phyloP scores from a whole-genome alignment of 2,797 vertebrate genomes.

The Myotis daubentonii region DNA sequence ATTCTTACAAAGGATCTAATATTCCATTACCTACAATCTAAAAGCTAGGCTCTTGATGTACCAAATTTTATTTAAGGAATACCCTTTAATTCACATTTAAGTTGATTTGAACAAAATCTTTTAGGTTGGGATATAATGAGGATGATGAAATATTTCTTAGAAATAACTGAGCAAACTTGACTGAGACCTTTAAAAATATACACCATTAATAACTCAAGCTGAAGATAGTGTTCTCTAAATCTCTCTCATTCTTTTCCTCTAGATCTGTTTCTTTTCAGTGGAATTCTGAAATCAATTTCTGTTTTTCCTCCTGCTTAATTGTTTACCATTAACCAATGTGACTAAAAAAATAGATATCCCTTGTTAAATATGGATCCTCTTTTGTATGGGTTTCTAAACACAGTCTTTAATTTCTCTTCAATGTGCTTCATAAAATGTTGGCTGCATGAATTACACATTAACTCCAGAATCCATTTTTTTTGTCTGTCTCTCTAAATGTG shows the following conservation, averaged over 20 bases:
- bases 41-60: neutral
- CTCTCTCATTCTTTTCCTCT: neutral
- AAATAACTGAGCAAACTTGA: neutral
- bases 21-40: neutral
- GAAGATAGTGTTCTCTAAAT: neutral
- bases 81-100: neutral
- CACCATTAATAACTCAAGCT: neutral
- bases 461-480: neutral
- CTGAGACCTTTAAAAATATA: neutral
- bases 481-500: neutral
- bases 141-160: constrained; percentile 1
- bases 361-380: neutral
- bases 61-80: neutral
- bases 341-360: neutral
- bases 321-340: neutral
- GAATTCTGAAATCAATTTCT: neutral
- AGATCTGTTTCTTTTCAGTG: neutral
- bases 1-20: neutral
- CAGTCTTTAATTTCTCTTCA: neutral
- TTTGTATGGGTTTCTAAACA: neutral
- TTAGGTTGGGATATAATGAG: neutral
- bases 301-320: neutral
- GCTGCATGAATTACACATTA: neutral
- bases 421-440: neutral
- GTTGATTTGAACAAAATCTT: neutral